Evolutionary conservation across 1,140 invertebrate genomes (phyloP).

Genomic region (Pararge aegeria): DNA sequence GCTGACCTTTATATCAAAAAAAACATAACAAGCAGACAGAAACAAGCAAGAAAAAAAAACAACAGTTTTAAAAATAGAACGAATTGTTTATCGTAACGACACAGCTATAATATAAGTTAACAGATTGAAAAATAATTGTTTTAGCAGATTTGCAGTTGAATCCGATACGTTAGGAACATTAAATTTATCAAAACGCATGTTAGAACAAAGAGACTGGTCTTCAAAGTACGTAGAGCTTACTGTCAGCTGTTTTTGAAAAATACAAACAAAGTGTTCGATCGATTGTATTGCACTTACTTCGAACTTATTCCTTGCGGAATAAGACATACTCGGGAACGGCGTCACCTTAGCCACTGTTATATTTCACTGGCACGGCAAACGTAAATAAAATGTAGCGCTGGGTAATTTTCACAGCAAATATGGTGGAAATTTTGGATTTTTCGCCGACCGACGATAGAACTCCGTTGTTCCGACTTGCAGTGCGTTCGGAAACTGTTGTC

Average conservation of each 20-base stretch:
- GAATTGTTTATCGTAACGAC: conserved; percentile 6
- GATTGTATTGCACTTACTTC: conserved; percentile 68
- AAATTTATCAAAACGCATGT: conserved; percentile 14
- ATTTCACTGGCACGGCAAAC: conserved; percentile 40
- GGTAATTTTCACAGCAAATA: conserved; percentile 44
- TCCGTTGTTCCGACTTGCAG: conserved; percentile 31
- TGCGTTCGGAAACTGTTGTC: conserved; percentile 29
- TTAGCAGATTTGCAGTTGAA: neutral
- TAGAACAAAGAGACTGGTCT: conserved; percentile 39
- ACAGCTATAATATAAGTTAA: neutral
- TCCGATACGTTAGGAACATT: conserved; percentile 1
- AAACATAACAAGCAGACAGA: neutral
- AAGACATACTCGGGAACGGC: conserved; percentile 75
- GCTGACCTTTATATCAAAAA: conserved; percentile 11
- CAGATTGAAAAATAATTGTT: neutral
- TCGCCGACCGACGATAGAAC: conserved; percentile 45
- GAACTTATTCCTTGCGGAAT: conserved; percentile 81
- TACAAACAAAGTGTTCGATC: conserved; percentile 67
- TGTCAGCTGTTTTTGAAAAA: conserved; percentile 77
- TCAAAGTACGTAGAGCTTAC: conserved; percentile 57
- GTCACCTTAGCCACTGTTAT: conserved; percentile 72
- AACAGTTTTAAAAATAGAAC: conserved; percentile 28
- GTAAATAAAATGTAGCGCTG: conserved; percentile 33
- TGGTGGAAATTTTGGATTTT: conserved; percentile 53
- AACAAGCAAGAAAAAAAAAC: conserved; percentile 17